Conservation (phyloP, 2,797 vertebrate species). For the Hoplostethus mediterraneus region DNA sequence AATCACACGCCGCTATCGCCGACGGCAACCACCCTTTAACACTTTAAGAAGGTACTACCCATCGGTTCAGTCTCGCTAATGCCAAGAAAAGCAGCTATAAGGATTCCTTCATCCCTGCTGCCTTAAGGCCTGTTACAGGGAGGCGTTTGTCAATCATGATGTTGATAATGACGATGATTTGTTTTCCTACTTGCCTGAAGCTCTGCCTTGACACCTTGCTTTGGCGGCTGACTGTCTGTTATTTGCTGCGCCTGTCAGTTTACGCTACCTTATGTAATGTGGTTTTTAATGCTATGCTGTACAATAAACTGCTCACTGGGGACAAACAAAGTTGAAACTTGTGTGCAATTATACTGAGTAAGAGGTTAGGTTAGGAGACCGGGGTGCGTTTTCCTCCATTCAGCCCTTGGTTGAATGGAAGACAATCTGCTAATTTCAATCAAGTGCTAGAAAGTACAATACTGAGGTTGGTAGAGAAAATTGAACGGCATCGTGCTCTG, state of each 20-base stretch:
- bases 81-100: slow-evolving; percentile 47
- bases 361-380: background rate
- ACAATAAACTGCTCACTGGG: background rate
- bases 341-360: background rate
- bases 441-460: background rate
- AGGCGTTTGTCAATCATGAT: slow-evolving; percentile 35
- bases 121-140: slow-evolving; percentile 8
- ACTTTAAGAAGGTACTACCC: slow-evolving; percentile 33
- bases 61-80: slow-evolving; percentile 38
- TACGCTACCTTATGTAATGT: slow-evolving; percentile 10
- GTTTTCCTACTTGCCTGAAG: slow-evolving; percentile 31
- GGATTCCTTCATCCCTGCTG: slow-evolving; percentile 23
- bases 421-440: slow-evolving; percentile 10
- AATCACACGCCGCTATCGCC: slow-evolving; percentile 32
- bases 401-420: background rate
- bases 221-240: no score
- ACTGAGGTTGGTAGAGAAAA: background rate
- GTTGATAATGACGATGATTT: slow-evolving; percentile 41
- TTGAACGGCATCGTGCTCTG: slow-evolving; percentile 16
- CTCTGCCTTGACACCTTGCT: slow-evolving; percentile 8
- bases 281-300: slow-evolving; percentile 2
- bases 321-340: slow-evolving; percentile 4
- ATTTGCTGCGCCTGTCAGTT: background rate
- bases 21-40: slow-evolving; percentile 43
- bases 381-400: background rate